Conservation (phyloP, 64 coral and sea anemone species). For the Anthopleura sola region DNA sequence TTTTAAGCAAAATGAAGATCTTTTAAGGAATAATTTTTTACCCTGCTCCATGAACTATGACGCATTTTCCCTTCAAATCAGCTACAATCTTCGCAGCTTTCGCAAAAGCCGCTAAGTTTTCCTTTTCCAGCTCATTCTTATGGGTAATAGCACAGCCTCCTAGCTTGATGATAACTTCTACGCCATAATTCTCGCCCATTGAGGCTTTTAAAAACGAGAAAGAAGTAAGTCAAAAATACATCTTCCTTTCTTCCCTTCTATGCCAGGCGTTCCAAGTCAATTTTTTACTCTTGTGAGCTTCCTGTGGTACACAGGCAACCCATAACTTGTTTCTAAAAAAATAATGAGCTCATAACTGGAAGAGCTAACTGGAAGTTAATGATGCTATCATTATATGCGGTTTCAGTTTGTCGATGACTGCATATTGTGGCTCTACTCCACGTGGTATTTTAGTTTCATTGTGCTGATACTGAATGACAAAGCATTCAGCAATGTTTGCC, state of each 20-base stretch:
- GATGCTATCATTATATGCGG: not conserved
- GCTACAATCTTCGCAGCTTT: conserved; percentile 64
- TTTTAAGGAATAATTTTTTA: not conserved
- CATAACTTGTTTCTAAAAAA: not conserved
- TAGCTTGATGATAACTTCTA: conserved; percentile 79
- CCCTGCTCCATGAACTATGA: conserved; percentile 83
- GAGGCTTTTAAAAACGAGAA: not conserved
- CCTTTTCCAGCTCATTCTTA: conserved; percentile 70
- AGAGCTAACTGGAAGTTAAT: too few species aligned
- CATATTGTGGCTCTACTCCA: not conserved
- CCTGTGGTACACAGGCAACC: conserved; percentile 10
- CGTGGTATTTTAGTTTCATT: not conserved
- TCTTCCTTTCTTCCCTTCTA: not conserved
- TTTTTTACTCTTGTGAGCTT: not conserved
- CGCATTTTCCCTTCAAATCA: conserved; percentile 51
- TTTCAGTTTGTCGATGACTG: not conserved
- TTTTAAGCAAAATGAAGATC: too few species aligned
- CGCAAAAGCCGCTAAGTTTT: conserved; percentile 53
- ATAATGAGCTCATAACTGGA: not conserved
- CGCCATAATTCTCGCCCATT: not conserved
- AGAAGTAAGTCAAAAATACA: too few species aligned
- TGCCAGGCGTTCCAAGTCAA: not conserved
- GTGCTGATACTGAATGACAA: not conserved
- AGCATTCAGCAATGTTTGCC: not conserved
- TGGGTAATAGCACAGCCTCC: conserved; percentile 79